A percentile compares a stretch with the other conserved stretches of the same genome.
Evolutionary conservation across 2,888 invertebrate genomes (phyloP).

Genomic region (Ichneumoninae sp.): DNA sequence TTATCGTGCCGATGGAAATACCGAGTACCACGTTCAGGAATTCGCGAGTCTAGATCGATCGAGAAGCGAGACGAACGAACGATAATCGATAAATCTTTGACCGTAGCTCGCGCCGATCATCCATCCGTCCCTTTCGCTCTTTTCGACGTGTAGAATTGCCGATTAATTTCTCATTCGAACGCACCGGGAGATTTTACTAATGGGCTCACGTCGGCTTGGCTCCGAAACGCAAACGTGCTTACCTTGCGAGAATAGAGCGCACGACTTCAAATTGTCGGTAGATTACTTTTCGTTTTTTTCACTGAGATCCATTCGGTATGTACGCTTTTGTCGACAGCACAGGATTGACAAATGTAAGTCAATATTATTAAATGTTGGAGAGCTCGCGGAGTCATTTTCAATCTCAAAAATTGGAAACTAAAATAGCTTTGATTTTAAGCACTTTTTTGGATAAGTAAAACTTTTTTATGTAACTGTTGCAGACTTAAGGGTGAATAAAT

Average conservation of each 20-base stretch:
- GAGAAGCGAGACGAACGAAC: constrained; percentile 42
- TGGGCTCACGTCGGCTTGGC: neutral
- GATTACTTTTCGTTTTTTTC: neutral
- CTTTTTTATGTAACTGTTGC: too few relatives aligned
- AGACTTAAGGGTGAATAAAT: too few relatives aligned
- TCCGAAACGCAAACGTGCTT: neutral
- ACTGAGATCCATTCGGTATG: neutral
- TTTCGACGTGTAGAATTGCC: neutral
- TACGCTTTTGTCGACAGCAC: neutral
- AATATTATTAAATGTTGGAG: constrained; percentile 6
- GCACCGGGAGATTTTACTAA: constrained; percentile 6
- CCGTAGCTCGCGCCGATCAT: constrained; percentile 25
- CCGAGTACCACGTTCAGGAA: constrained; percentile 39
- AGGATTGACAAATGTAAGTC: constrained; percentile 17
- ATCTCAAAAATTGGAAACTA: neutral
- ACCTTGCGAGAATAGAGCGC: neutral
- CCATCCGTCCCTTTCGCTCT: neutral
- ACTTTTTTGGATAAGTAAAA: neutral
- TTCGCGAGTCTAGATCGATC: constrained; percentile 47
- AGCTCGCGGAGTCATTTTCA: neutral
- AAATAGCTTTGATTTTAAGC: neutral
- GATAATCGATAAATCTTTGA: constrained; percentile 62
- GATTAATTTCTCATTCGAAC: constrained; percentile 8
- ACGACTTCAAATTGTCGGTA: neutral
- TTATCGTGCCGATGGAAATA: constrained; percentile 52